Base-by-base conservation (phyloP, 2,797 vertebrate species). In the Tympanoctomys barrerae region DNA sequence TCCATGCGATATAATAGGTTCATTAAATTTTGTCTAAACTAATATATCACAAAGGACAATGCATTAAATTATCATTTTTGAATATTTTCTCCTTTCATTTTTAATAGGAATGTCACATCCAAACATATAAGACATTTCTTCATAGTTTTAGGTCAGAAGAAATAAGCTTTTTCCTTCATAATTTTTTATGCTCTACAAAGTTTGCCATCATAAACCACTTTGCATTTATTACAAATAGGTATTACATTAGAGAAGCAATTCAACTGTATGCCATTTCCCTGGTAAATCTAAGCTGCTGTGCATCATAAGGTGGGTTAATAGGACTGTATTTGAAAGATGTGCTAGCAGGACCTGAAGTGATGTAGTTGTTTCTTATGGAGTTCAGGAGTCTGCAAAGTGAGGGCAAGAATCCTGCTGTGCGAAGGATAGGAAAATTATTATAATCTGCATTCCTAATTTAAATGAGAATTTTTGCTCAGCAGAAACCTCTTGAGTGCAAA, bases 361-460 rank as follows among this genome's bases (percentile, higher is more conserved):
- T 95, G 96, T 98, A 97, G 91, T 96, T 97, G 94, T 97, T 98
- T 97, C 96, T 84, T 96, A 97, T 95, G 89, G 73, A 98, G 97
- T 89, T 94, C 94, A 95, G 96, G 94, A 97, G 94, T 97, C 96
- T 98, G 96, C 87, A 98, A 97, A 98, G 98, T 0, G 95, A 98
- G 98, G 97, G 97, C 95, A 97, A 94, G 92, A 95, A 96, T 91
- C 98, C 98, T 98, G 98, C 98, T 98, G 98, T 5, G 97, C 97
- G 92, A 57, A 95, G 98, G 98, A 98, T 98, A 98, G 97, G 97
- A 97, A 98, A 98, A 98, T 98, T 98, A 98, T 98, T 98, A 98
- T 98, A 98, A 98, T 98, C 98, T 98, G 86, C 96, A 97, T 98
- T 98, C 95, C 91, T 97, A 98, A 98, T 98, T 96, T 98, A 98